These are phyloP conservation scores for Lepidonotus clava DNA, from an alignment of 2,888 invertebrate species.

Conservation along the genomic window DNA sequence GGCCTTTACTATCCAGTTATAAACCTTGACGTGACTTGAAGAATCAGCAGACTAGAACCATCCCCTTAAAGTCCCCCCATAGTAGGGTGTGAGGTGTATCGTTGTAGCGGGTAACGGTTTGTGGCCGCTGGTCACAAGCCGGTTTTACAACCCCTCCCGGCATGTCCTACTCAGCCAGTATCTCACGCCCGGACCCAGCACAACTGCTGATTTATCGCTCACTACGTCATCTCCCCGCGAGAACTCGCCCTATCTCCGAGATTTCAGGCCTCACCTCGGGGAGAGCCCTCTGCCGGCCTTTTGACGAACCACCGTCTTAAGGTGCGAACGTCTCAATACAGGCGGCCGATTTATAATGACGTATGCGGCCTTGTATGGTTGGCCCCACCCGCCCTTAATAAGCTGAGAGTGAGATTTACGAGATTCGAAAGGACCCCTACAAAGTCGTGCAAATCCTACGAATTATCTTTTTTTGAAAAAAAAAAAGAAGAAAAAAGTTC, in stretches of 20 bases:
- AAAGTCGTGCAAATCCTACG: too few species aligned
- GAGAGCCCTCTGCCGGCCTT: constrained; percentile 14
- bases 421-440: too few species aligned
- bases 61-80: too few species aligned
- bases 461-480: too few species aligned
- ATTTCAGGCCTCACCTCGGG: constrained; percentile 35
- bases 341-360: constrained; percentile 20
- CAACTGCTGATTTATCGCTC: constrained; percentile 12
- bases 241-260: constrained; percentile 34
- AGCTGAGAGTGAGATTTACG: too few species aligned
- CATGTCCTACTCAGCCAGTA: background rate
- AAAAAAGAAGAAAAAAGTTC: too few species aligned
- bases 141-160: background rate
- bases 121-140: background rate
- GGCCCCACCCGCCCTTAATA: too few species aligned
- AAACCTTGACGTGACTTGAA: too few species aligned
- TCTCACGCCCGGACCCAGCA: background rate
- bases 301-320: constrained; percentile 3
- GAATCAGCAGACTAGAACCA: too few species aligned
- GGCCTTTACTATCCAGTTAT: too few species aligned
- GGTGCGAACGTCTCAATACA: constrained; percentile 18
- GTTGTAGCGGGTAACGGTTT: too few species aligned
- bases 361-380: background rate
- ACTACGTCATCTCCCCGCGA: constrained; percentile 37
- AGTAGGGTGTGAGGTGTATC: too few species aligned